Evolutionary conservation across 2,113 vertebrate species (phyloP).

Genomic region (Dinomys branickii): DNA sequence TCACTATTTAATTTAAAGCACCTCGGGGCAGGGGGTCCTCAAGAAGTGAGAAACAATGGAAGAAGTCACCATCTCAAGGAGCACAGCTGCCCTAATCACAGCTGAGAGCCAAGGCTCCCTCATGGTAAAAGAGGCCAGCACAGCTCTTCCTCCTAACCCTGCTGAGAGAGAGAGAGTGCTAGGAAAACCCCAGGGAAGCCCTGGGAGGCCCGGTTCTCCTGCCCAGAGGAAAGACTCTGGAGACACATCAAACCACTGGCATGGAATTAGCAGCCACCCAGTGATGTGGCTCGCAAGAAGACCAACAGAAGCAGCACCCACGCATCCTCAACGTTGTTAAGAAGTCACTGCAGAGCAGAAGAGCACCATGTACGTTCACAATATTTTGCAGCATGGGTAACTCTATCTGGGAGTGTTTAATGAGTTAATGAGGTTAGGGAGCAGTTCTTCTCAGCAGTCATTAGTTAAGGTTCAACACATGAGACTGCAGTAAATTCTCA

Average conservation of each 20-base stretch:
- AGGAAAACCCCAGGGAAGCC: constrained; percentile 37
- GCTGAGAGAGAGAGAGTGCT: not conserved
- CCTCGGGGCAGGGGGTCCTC: constrained; percentile 26
- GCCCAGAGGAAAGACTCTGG: not conserved
- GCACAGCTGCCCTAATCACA: not conserved
- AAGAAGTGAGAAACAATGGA: not conserved
- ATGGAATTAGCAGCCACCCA: not conserved
- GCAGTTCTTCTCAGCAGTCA: constrained; percentile 76
- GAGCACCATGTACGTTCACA: constrained; percentile 62
- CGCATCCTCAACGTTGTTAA: not conserved
- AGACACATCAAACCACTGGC: not conserved
- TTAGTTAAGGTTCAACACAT: constrained; percentile 79
- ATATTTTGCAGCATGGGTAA: constrained; percentile 76
- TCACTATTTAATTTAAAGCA: constrained; percentile 54
- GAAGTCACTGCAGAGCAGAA: constrained; percentile 64
- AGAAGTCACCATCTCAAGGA: constrained; percentile 43
- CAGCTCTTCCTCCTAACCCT: not conserved
- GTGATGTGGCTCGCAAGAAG: not conserved
- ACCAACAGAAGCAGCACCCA: not conserved
- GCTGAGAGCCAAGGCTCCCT: constrained; percentile 39
- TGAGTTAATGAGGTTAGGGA: constrained; percentile 81
- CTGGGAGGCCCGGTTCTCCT: rapidly evolving
- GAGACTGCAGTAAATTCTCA: constrained; percentile 71
- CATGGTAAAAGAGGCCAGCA: not conserved
- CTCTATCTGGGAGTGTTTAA: constrained; percentile 82